Evolutionary conservation across 1,140 invertebrate species (phyloP).

Genomic region (Lycorma delicatula): DNA sequence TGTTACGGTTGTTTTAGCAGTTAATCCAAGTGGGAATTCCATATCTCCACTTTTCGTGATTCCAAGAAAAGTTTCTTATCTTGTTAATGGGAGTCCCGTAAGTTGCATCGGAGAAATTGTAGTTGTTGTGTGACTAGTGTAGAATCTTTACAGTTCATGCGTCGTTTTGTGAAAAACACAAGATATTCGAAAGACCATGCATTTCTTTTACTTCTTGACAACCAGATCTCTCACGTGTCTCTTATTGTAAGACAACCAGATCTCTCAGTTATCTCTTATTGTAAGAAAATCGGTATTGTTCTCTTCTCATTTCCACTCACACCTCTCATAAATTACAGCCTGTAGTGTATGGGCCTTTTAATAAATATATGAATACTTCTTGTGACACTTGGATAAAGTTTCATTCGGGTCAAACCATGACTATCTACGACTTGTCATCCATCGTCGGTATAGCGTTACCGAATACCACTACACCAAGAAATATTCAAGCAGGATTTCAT

Average conservation of each 20-base stretch:
- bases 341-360: conserved; percentile 29
- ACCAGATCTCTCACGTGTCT: neutral
- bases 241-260: neutral
- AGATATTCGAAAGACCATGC: neutral
- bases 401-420: conserved; percentile 19
- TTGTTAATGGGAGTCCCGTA: no score
- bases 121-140: neutral
- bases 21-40: conserved; percentile 29
- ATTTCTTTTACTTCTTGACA: neutral
- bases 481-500: conserved; percentile 18
- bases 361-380: conserved; percentile 16
- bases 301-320: conserved; percentile 17
- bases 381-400: conserved; percentile 11
- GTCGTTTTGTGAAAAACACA: neutral
- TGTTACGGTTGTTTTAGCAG: conserved; percentile 33
- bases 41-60: conserved; percentile 31
- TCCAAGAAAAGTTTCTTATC: conserved; percentile 7
- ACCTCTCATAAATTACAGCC: conserved; percentile 34
- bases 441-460: neutral
- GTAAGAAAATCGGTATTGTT: neutral
- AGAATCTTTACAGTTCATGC: neutral
- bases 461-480: conserved; percentile 1
- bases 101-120: no score
- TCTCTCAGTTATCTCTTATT: no score
- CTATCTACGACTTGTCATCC: conserved; percentile 4